Conservation (phyloP, 1,140 invertebrate species). For the Bacillus rossius region DNA sequence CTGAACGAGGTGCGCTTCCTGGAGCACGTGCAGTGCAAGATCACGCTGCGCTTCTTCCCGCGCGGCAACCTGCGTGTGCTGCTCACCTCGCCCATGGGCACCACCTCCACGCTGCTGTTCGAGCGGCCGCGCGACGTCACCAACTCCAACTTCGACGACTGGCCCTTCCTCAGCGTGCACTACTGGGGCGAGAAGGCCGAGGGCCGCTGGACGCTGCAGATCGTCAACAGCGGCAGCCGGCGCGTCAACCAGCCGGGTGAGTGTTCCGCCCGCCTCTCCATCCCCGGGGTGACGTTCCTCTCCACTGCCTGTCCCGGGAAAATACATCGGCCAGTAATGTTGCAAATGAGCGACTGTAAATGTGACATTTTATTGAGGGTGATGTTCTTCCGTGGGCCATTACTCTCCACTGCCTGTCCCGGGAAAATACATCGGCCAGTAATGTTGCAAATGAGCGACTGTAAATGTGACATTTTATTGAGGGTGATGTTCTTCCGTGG, state of each 20-base stretch:
- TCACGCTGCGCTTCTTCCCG: conserved; percentile 83
- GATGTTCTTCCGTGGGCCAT: too few species aligned
- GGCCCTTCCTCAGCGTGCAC: conserved; percentile 96
- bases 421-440: too few species aligned
- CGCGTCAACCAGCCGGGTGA: conserved; percentile 76
- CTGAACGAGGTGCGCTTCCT: conserved; percentile 84
- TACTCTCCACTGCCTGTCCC: too few species aligned
- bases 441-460: too few species aligned
- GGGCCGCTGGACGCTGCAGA: conserved; percentile 88
- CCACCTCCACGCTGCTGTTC: conserved; percentile 80
- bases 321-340: too few species aligned
- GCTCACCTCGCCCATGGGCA: conserved; percentile 85
- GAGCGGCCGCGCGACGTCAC: conserved; percentile 87
- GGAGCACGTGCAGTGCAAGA: conserved; percentile 92
- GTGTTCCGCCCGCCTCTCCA: not conserved
- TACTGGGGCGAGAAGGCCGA: conserved; percentile 93
- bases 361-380: too few species aligned
- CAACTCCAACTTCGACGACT: conserved; percentile 92
- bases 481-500: too few species aligned
- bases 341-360: too few species aligned
- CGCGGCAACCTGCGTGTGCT: conserved; percentile 79
- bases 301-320: too few species aligned
- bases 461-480: too few species aligned
- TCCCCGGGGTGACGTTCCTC: too few species aligned
- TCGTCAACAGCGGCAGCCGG: conserved; percentile 80